Base-by-base conservation (phyloP, 2,797 vertebrate genomes). In the Sternarchorhynchus goeldii region DNA sequence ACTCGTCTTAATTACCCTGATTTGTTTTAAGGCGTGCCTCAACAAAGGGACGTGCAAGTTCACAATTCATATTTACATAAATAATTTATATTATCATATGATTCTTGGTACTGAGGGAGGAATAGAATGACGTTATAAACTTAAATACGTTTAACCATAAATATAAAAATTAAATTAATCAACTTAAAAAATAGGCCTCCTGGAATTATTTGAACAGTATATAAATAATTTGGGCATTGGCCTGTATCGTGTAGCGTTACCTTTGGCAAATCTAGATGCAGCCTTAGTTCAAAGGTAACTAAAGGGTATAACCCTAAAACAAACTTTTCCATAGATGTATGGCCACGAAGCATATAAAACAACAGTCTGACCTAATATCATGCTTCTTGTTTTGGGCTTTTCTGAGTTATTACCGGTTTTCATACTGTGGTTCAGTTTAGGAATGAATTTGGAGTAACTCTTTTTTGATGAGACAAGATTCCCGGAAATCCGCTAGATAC, bases 161-260 rank as follows among this genome's bases (percentile, higher is more conserved):
- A 93, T 92, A 92, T 87, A 91, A 90, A 90, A 87, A 87, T 92
- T 93, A 93, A 93, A 91, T 92, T 73, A 89, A 91, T 83, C 80
- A 73, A 81, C 79, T 87, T 75, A 87, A 87, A 25, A 89, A 81
- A 76, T 78, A 87, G 45, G 45, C 45, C 45, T 50, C 45, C 80
- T 86, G 84, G 84, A 88, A 82, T 86, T 81, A 73, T 90, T 87
- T 88, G 85, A 88, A 90, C 87, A 89, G 78, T 83, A 91, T 89
- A 92, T 91, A 91, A 91, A 91, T 91, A 90, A 85, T 78, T 82
- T 82, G 87, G 45, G 41, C 41, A 45, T 45, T 2, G 41, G 86
- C 86, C 86, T 90, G 87, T 88, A 86, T 25, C 79, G 77, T 79
- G 81, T 72, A 64, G 16, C 16, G 89, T 92, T 89, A 90, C 90